These are phyloP conservation scores for Drosophila rufa DNA, from an alignment of 1,140 invertebrate species.

Conservation along the genomic window DNA sequence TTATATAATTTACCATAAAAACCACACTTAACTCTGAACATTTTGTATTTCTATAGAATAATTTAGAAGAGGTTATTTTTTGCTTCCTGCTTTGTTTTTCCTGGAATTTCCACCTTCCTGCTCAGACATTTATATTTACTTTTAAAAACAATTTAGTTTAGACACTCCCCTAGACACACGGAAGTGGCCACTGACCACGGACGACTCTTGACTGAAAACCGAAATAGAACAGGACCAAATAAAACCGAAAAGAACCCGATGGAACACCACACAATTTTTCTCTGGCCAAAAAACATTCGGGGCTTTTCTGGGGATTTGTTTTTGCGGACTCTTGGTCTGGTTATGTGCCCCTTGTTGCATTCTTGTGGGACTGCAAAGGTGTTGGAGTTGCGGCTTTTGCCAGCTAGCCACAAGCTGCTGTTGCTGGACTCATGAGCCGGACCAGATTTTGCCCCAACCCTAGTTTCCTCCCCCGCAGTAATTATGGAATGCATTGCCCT, in stretches of 20 bases:
- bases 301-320: constrained; percentile 32
- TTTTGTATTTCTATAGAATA: too few relatives aligned
- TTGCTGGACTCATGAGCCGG: neutral
- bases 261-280: constrained; percentile 20
- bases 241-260: neutral
- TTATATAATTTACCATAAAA: too few relatives aligned
- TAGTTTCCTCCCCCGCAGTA: neutral
- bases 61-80: neutral
- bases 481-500: constrained; percentile 42
- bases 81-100: neutral
- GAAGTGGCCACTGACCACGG: constrained; percentile 8
- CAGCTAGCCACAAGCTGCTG: constrained; percentile 20
- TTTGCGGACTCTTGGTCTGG: constrained; percentile 10
- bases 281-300: constrained; percentile 18
- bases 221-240: neutral
- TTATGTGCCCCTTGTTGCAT: constrained; percentile 24
- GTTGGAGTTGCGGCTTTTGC: constrained; percentile 38
- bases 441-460: neutral
- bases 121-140: constrained; percentile 59
- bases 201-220: constrained; percentile 10
- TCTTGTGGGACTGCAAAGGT: constrained; percentile 38
- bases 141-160: constrained; percentile 65
- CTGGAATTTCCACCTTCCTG: constrained; percentile 1
- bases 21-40: too few relatives aligned
- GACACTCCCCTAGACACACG: neutral